Conservation (phyloP, 2,113 vertebrate genomes). For the Neoarius graeffei region DNA sequence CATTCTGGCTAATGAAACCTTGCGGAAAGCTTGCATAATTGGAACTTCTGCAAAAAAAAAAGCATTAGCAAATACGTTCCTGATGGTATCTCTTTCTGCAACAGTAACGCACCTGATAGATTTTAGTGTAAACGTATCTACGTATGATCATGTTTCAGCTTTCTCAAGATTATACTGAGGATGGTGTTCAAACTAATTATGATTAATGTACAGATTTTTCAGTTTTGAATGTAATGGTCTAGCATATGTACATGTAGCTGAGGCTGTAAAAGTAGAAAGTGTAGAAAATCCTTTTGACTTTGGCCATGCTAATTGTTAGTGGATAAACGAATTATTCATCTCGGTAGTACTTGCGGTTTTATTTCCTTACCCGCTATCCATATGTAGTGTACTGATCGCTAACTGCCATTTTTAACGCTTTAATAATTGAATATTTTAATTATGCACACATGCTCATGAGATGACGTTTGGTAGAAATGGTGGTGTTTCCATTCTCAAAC, state of each 20-base stretch:
- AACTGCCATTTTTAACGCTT: conserved; percentile 21
- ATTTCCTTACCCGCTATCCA: not conserved
- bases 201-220: not conserved
- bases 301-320: not conserved
- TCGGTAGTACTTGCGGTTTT: not conserved
- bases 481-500: not conserved
- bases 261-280: not conserved
- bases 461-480: not conserved
- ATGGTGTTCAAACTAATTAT: not conserved
- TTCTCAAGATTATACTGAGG: not conserved
- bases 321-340: not conserved
- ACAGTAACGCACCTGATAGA: not conserved
- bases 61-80: not conserved
- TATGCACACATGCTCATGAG: not conserved
- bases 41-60: not conserved
- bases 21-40: not conserved
- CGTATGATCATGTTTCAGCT: not conserved
- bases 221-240: not conserved
- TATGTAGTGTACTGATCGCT: not conserved
- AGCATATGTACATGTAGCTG: not conserved
- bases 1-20: not conserved
- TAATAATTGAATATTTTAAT: not conserved
- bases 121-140: not conserved
- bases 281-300: not conserved
- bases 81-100: not conserved